Evolutionary conservation across 2,113 vertebrate genomes (phyloP), one percentile per base, ranked within the genome.

Genomic region (Corvus cornix): DNA sequence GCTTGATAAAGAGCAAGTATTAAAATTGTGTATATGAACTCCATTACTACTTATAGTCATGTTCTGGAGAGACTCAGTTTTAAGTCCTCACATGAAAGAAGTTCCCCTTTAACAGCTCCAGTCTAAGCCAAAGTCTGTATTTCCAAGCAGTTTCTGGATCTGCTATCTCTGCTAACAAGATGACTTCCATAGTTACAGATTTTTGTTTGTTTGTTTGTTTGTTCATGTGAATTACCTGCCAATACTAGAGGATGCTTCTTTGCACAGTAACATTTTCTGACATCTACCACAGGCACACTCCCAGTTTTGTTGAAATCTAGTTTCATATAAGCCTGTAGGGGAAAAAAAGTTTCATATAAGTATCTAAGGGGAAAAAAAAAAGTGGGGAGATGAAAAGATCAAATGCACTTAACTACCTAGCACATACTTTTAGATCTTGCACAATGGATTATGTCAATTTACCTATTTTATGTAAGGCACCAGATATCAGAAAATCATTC

Each of bases 291-390:
- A 84, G 97, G 77, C 28, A 98, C 96, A 4, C 48, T 96, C 48
- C 98, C 98, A 51, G 97, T 98, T 97, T 98, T 98, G 96, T 90
- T 98, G 89, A 98, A 98, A 96, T 98, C 98, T 58, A 99, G 92
- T 97, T 98, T 98, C 97, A 98, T 98, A 90, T 98, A 99, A 84
- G 97, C 98, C 98, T 99, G 51, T 11, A 60, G 44, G 56, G 11
- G 15, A 41, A 96, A 83, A 53, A 94, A 60, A 89, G 37, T 94
- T 49, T 64, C 94, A 98, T 96, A 83, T 98, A 98, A 79, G 97
- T 95, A 98, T 98, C 48, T n/a, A 74, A 66, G 26, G 11, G 79
- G 5, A 63, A n/a, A 43, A 43, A 43, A 49, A 72, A 67, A 75
- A 60, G 31, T 39, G 13, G 20, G 53, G 69, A 74, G 23, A 60